phyloP scores from a whole-genome alignment of 2,797 vertebrate genomes.

The Pseudochromis fuscus region DNA sequence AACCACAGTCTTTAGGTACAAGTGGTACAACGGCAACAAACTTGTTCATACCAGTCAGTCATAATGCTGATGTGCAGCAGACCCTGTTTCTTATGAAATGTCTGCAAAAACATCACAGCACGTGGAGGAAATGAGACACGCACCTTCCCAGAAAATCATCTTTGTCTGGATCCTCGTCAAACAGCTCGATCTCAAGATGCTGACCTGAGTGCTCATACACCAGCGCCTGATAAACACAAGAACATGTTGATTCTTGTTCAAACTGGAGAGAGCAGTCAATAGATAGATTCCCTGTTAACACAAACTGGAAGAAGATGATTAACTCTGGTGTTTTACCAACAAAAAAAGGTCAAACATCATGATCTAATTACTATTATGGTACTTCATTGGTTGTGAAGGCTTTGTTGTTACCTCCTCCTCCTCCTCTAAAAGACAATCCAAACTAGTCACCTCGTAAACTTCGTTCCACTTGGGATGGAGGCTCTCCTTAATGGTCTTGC shows the following conservation, averaged over 20 bases:
- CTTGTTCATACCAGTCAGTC: neutral
- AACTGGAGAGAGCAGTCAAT: slow-evolving; percentile 12
- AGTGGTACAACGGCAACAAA: neutral
- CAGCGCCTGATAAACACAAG: slow-evolving; percentile 85
- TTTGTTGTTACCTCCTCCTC: neutral
- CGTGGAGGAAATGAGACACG: slow-evolving; percentile 42
- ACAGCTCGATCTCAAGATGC: slow-evolving; percentile 96
- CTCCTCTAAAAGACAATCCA: neutral
- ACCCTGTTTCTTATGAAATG: neutral
- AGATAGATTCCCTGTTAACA: slow-evolving; percentile 13
- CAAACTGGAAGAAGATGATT: neutral
- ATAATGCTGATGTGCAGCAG: slow-evolving; percentile 1
- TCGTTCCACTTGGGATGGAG: slow-evolving; percentile 98
- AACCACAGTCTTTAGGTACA: too few species aligned
- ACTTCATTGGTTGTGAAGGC: neutral
- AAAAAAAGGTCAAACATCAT: neutral
- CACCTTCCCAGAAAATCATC: slow-evolving; percentile 98
- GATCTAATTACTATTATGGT: neutral
- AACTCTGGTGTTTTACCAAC: neutral
- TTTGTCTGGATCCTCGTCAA: slow-evolving; percentile 99
- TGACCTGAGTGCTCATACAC: slow-evolving; percentile 96
- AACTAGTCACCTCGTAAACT: slow-evolving; percentile 92
- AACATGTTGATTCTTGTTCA: slow-evolving; percentile 18
- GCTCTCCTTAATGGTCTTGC: slow-evolving; percentile 95
- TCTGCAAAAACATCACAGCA: slow-evolving; percentile 22